Evolutionary conservation across 2,888 invertebrate genomes (phyloP).

Genomic region (Corythucha ciliata): DNA sequence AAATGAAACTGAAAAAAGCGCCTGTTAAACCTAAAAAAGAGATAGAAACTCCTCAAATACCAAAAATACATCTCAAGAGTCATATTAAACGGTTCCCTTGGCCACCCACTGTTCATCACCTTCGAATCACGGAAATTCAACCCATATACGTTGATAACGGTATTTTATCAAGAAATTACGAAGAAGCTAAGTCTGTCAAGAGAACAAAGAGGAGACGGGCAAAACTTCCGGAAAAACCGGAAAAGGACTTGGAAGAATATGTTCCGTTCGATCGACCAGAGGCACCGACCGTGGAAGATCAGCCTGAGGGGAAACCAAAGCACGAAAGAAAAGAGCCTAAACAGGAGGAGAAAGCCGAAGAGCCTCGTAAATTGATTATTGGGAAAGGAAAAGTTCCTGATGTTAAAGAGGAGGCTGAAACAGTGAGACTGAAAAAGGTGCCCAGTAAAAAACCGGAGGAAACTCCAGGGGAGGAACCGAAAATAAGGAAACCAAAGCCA

Average conservation of each 20-base stretch:
- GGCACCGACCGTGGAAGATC: conserved; percentile 36
- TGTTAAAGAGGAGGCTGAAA: conserved; percentile 39
- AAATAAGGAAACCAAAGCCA: conserved; percentile 31
- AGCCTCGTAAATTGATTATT: conserved; percentile 42
- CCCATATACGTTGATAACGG: conserved; percentile 37
- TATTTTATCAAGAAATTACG: conserved; percentile 37
- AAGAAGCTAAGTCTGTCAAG: conserved; percentile 37
- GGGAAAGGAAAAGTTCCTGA: conserved; percentile 47
- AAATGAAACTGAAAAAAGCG: conserved; percentile 44
- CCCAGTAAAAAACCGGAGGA: conserved; percentile 41
- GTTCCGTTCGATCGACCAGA: conserved; percentile 32
- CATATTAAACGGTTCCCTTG: conserved; percentile 47
- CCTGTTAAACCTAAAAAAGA: conserved; percentile 46
- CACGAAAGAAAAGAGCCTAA: conserved; percentile 42
- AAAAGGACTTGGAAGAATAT: conserved; percentile 33
- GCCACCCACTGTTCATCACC: conserved; percentile 40
- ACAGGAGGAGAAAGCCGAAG: conserved; percentile 44
- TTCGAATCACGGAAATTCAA: conserved; percentile 39
- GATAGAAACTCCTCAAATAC: conserved; percentile 44
- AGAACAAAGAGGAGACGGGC: conserved; percentile 35
- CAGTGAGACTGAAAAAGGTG: conserved; percentile 47
- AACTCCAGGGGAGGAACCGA: conserved; percentile 24
- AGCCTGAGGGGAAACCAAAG: conserved; percentile 34
- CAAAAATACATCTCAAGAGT: conserved; percentile 61
- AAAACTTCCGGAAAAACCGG: conserved; percentile 34